phyloP scores from a whole-genome alignment of 2,113 vertebrate genomes.

The Phalacrocorax pelagicus region DNA sequence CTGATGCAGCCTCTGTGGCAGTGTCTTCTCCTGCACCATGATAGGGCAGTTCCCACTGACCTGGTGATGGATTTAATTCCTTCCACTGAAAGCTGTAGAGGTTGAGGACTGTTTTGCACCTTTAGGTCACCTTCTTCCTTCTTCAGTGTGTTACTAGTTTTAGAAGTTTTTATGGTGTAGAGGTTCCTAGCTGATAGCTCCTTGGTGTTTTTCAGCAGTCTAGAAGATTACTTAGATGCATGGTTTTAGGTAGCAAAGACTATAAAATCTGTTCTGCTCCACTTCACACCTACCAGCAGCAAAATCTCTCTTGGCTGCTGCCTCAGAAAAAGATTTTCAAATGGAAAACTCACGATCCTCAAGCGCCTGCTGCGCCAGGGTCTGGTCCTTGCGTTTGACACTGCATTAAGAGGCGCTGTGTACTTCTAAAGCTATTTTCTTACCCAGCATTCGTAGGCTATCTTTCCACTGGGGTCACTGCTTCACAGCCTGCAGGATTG shows the following conservation, averaged over 20 bases:
- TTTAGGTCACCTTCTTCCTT: neutral
- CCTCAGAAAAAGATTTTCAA: neutral
- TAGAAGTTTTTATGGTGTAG: neutral
- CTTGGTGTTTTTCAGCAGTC: neutral
- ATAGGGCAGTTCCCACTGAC: neutral
- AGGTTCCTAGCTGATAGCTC: neutral
- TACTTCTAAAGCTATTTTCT: neutral
- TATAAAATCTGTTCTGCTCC: neutral
- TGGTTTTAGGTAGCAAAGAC: neutral
- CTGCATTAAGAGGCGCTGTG: neutral
- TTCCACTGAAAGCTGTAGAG: neutral
- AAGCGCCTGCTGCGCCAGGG: neutral
- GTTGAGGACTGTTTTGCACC: neutral
- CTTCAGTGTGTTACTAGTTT: neutral
- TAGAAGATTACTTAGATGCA: neutral
- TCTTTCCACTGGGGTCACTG: neutral
- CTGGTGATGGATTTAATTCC: neutral
- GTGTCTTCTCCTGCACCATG: fast-evolving
- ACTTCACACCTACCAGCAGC: neutral
- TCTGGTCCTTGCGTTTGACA: neutral
- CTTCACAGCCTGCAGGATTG: neutral
- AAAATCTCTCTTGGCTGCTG: neutral
- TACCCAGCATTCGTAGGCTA: neutral
- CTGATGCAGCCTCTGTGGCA: neutral
- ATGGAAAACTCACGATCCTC: neutral